Conservation (phyloP, 2,113 vertebrate species). For the Gambusia affinis region DNA sequence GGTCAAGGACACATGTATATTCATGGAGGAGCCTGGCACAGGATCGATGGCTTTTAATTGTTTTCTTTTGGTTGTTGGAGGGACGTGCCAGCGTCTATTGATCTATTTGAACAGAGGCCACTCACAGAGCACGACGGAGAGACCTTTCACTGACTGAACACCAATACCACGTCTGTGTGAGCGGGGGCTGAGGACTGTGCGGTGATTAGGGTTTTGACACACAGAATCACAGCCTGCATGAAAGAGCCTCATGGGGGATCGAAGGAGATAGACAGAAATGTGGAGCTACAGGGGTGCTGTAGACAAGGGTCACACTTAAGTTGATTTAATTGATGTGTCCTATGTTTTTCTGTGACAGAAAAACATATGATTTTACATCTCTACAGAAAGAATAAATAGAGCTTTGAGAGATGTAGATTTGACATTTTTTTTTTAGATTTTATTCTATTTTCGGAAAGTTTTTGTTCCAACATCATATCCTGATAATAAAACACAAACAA, state of each 20-base stretch:
- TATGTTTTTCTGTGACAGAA: neutral
- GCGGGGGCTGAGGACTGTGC: conserved; percentile 22
- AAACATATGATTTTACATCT: neutral
- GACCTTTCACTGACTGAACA: conserved; percentile 79
- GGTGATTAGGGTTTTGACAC: conserved; percentile 67
- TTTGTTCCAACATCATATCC: neutral
- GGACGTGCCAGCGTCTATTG: conserved; percentile 93
- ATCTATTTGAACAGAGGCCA: conserved; percentile 88
- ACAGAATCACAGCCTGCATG: conserved; percentile 44
- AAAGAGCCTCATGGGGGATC: conserved; percentile 50
- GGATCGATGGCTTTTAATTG: conserved; percentile 98
- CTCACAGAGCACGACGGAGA: conserved; percentile 75
- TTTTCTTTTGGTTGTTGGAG: conserved; percentile 94
- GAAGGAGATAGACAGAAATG: conserved; percentile 39
- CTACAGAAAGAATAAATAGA: neutral
- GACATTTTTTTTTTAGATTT: neutral
- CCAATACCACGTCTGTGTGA: conserved; percentile 51
- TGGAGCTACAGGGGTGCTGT: conserved; percentile 37
- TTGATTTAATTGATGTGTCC: neutral
- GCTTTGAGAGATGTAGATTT: neutral
- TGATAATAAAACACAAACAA: neutral
- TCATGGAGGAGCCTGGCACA: conserved; percentile 86
- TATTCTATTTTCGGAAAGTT: neutral
- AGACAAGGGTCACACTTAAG: conserved; percentile 14
- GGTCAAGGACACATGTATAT: conserved; percentile 99